A percentile compares a stretch with the other conserved stretches of the same genome.
Evolutionary conservation across 2,888 invertebrate genomes (phyloP).

Genomic region (Helleia helle): DNA sequence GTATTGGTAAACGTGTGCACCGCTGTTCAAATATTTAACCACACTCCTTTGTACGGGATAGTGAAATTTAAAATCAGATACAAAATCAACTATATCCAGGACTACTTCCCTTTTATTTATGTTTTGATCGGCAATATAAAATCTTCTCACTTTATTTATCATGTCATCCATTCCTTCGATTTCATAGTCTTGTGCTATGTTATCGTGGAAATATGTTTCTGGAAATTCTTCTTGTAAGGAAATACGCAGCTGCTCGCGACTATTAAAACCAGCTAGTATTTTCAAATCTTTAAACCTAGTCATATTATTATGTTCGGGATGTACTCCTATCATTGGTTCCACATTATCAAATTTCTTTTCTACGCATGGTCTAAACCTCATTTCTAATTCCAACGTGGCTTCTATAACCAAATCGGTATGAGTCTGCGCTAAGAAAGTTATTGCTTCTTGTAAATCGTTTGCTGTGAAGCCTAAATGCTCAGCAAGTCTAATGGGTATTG

Average conservation of each 20-base stretch:
- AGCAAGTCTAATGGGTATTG: conserved; percentile 25
- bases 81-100: conserved; percentile 20
- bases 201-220: not conserved
- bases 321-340: conserved; percentile 15
- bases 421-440: conserved; percentile 23
- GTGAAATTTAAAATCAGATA: not conserved
- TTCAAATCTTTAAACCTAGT: not conserved
- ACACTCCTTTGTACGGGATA: conserved; percentile 2
- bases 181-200: not conserved
- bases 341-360: conserved; percentile 19
- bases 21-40: not conserved
- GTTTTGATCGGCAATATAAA: conserved; percentile 35
- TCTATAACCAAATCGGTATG: conserved; percentile 17
- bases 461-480: conserved; percentile 28
- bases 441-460: conserved; percentile 23
- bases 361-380: conserved; percentile 17
- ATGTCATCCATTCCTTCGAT: conserved; percentile 18
- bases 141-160: conserved; percentile 26
- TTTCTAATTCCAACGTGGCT: conserved; percentile 16
- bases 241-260: not conserved
- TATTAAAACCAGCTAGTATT: not conserved
- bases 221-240: no score
- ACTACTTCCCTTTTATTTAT: conserved; percentile 19
- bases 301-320: not conserved
- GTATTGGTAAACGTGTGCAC: not conserved